These are phyloP conservation scores for Drosophila lowei DNA, from an alignment of 1,140 invertebrate genomes.

Conservation along the genomic window DNA sequence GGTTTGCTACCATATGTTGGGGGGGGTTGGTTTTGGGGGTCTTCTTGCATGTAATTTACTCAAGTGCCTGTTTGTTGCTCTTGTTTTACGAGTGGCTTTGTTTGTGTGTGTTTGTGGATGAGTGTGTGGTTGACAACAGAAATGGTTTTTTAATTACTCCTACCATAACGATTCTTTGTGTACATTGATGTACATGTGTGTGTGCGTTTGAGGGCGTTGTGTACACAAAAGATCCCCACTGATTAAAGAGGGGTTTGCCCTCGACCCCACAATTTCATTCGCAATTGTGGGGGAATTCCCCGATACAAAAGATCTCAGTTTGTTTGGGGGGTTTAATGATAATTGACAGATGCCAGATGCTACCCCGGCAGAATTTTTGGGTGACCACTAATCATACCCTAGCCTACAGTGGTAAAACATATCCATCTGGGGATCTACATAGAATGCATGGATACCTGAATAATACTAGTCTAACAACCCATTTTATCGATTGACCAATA, in stretches of 20 bases:
- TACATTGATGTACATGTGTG: conserved; percentile 12
- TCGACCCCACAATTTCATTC: conserved; percentile 25
- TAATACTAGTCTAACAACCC: too few species aligned
- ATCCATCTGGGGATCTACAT: too few species aligned
- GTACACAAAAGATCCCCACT: conserved; percentile 51
- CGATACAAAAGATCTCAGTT: conserved; percentile 11
- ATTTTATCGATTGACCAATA: too few species aligned
- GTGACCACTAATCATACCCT: too few species aligned
- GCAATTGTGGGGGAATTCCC: conserved; percentile 29
- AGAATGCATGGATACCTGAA: too few species aligned
- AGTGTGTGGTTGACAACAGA: conserved; percentile 35
- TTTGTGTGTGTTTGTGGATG: conserved; percentile 6
- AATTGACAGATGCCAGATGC: not conserved
- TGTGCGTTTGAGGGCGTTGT: conserved; percentile 40
- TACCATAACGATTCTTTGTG: conserved; percentile 50
- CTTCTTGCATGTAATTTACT: conserved; percentile 41
- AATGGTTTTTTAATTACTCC: conserved; percentile 64
- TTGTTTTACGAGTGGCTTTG: not conserved
- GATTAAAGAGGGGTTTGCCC: conserved; percentile 34
- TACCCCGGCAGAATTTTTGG: not conserved
- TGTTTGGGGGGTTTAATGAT: not conserved
- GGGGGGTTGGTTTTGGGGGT: conserved; percentile 30
- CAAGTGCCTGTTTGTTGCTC: conserved; percentile 25
- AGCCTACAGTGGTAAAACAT: too few species aligned
- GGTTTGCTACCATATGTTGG: too few species aligned